Evolutionary conservation across 2,113 vertebrate species (phyloP).

Genomic region (Vombatus ursinus): DNA sequence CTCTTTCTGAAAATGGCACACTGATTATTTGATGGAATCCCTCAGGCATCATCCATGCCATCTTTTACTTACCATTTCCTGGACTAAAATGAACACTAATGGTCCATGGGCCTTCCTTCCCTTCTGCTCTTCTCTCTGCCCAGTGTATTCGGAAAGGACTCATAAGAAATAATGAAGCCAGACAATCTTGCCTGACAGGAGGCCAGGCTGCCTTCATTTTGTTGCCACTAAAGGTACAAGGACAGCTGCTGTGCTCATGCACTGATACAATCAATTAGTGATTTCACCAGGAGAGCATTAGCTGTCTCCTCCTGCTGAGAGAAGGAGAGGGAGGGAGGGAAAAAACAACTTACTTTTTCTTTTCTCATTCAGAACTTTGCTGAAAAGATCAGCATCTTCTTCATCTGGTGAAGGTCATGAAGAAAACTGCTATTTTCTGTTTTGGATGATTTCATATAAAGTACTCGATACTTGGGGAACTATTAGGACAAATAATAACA

Average conservation of each 20-base stretch:
- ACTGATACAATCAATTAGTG: slow-evolving; percentile 84
- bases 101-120: background rate
- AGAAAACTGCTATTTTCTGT: background rate
- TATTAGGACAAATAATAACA: background rate
- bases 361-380: slow-evolving; percentile 67
- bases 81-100: background rate
- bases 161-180: slow-evolving; percentile 79
- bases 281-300: slow-evolving; percentile 84
- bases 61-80: background rate
- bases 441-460: background rate
- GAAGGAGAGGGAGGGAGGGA: slow-evolving; percentile 64
- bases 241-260: slow-evolving; percentile 84
- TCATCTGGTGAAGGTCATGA: background rate
- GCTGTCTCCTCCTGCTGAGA: slow-evolving; percentile 78
- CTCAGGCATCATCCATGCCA: background rate
- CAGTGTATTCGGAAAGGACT: slow-evolving; percentile 61
- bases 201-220: slow-evolving; percentile 82
- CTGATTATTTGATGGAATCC: background rate
- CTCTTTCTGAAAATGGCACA: background rate
- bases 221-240: slow-evolving; percentile 84
- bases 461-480: background rate
- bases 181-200: slow-evolving; percentile 81
- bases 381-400: slow-evolving; percentile 16
- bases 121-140: background rate
- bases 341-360: slow-evolving; percentile 78